Evolutionary conservation across 2,888 invertebrate species (phyloP).

Genomic region (Oscheius sp.): DNA sequence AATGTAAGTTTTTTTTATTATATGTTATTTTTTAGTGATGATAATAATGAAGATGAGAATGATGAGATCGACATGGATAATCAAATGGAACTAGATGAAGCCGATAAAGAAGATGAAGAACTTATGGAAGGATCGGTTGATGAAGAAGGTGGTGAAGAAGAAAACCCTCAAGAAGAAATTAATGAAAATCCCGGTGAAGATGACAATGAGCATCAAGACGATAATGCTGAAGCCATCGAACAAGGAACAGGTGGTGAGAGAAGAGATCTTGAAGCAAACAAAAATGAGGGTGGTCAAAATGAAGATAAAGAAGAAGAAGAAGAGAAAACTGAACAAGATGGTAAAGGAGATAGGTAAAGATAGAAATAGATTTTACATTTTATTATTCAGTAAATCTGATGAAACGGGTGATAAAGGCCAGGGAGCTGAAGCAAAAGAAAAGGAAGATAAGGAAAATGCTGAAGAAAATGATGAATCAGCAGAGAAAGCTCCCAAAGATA

Average conservation of each 20-base stretch:
- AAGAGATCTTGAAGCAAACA: conserved; percentile 46
- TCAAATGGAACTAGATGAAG: conserved; percentile 75
- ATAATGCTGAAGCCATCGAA: conserved; percentile 40
- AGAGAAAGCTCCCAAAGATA: conserved; percentile 34
- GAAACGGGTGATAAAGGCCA: conserved; percentile 50
- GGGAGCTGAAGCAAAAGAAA: conserved; percentile 68
- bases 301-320: conserved; percentile 46
- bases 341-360: conserved; percentile 40
- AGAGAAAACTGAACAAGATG: conserved; percentile 37
- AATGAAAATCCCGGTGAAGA: conserved; percentile 12
- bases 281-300: conserved; percentile 39
- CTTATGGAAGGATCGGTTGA: conserved; percentile 50
- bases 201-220: conserved; percentile 30
- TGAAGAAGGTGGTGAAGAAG: conserved; percentile 60
- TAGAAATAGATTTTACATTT: background rate
- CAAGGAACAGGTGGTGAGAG: conserved; percentile 57
- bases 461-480: conserved; percentile 36
- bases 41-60: background rate
- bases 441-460: conserved; percentile 36
- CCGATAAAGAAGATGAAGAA: conserved; percentile 74
- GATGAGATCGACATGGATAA: conserved; percentile 71
- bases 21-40: conserved; percentile 1
- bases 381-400: conserved; percentile 35
- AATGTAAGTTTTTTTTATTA: background rate
- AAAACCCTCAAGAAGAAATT: conserved; percentile 72